Conservation (phyloP, 37 sponge, comb jelly and placozoan genomes). For the Cladorhizidae sp. region DNA sequence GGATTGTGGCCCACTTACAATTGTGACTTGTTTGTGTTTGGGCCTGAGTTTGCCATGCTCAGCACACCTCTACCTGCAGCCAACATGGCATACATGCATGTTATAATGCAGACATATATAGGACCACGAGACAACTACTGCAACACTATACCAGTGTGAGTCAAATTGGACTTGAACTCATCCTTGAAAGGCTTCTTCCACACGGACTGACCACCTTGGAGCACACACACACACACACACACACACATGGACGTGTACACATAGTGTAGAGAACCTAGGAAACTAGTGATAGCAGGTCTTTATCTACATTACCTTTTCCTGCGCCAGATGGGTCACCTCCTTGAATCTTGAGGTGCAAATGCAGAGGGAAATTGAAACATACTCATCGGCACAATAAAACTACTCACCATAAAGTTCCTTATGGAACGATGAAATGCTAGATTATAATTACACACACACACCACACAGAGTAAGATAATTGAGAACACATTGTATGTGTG, state of each 20-base stretch:
- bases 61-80: conserved; percentile 84
- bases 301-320: conserved; percentile 46
- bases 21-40: conserved; percentile 91
- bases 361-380: background rate
- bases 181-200: conserved; percentile 90
- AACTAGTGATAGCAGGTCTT: background rate
- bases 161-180: conserved; percentile 92
- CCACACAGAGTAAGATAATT: too few relatives aligned
- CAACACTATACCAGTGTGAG: conserved; percentile 65
- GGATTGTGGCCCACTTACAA: conserved; percentile 85
- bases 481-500: background rate
- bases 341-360: conserved; percentile 66
- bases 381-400: background rate
- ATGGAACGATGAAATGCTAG: conserved; percentile 93
- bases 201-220: conserved; percentile 82
- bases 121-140: background rate
- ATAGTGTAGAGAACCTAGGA: background rate
- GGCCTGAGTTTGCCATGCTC: conserved; percentile 95
- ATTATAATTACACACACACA: too few relatives aligned
- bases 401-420: conserved; percentile 89
- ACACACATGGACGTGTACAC: background rate
- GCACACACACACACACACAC: background rate
- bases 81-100: too few relatives aligned
- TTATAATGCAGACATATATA: too few relatives aligned
- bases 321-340: conserved; percentile 93